Base-by-base conservation (phyloP, 2,797 vertebrate species). In the Valencia hispanica region DNA sequence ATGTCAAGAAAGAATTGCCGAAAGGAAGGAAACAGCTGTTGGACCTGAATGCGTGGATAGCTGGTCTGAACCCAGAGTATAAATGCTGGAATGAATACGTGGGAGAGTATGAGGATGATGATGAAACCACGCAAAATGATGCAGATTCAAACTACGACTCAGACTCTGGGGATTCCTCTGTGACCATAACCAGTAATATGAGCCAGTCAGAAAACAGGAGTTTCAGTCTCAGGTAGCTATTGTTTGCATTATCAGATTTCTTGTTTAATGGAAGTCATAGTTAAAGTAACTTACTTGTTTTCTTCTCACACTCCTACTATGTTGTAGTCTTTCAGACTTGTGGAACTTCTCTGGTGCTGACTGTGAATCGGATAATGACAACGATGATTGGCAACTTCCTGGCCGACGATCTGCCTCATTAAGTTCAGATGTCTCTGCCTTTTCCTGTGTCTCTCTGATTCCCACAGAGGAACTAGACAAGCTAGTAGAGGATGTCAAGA, bases 211-310 rank as follows among this genome's bases (percentile, higher is more conserved):
- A 95, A 72, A 85, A 87, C 82, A 92, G 50, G 82, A 96, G 95
- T 84, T 96, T 95, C 85, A 92, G 90, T 39, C 76, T 96, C 78
- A 96, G 94, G 96, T 96, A 84, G 50, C 93, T 85, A n/a, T n/a
- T 25, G 10, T 41, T 59, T 22, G 17, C n/a, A 48, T 39, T 0
- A 12, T 53, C n/a, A n/a, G 0, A 25, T 74, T 70, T 77, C 12
- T 53, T 25, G 0, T 53, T 50, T 30, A 30, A 65, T 39, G 14
- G 5, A 72, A 2, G 11, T 74, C 27, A 53, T 66, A 20, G 10
- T 65, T 51, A 3, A 36, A 71, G 75, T 4, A 69, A 7, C 15
- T 71, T 27, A 8, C 3, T 50, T 36, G 57, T 36, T 57, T 14
- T 32, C 8, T 55, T 57, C 50, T 30, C 22, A 65, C 12, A 10